A percentile compares a stretch with the other conserved stretches of the same genome.
Evolutionary conservation across 2,113 vertebrate species (phyloP).

Genomic region (Tragelaphus imberbis): DNA sequence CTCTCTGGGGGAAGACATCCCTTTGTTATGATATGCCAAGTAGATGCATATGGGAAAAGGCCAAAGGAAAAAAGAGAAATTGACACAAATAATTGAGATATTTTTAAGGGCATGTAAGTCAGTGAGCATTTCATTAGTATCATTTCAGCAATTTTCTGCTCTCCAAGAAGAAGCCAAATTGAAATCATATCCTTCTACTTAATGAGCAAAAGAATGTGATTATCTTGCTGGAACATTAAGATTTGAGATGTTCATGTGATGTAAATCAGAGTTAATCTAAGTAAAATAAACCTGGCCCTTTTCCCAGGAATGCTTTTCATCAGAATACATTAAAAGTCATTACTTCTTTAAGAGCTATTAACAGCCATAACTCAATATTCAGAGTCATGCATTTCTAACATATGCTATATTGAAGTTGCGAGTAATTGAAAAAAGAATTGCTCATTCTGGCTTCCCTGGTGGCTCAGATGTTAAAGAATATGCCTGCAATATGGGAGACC

Average conservation of each 20-base stretch:
- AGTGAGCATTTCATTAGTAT: constrained; percentile 40
- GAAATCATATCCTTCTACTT: constrained; percentile 57
- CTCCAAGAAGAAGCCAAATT: constrained; percentile 38
- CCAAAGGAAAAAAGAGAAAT: constrained; percentile 75
- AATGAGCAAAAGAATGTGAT: constrained; percentile 58
- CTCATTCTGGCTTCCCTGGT: background rate
- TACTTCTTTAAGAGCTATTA: background rate
- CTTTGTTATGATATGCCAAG: constrained; percentile 74
- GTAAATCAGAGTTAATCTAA: constrained; percentile 7
- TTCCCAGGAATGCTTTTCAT: constrained; percentile 22
- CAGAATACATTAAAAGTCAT: background rate
- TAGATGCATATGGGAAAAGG: constrained; percentile 76
- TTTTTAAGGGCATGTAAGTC: constrained; percentile 61
- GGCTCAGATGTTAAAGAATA: background rate
- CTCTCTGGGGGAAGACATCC: constrained; percentile 74
- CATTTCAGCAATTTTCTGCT: constrained; percentile 57
- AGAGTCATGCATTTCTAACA: background rate
- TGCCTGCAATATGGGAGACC: background rate
- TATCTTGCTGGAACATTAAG: constrained; percentile 40
- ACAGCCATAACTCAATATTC: background rate
- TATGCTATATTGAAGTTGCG: background rate
- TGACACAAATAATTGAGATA: constrained; percentile 78
- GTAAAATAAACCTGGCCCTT: constrained; percentile 26
- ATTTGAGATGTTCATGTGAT: constrained; percentile 36
- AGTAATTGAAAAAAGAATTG: background rate